phyloP scores from a whole-genome alignment of 1,140 invertebrate species.

The Micrasema minimum region DNA sequence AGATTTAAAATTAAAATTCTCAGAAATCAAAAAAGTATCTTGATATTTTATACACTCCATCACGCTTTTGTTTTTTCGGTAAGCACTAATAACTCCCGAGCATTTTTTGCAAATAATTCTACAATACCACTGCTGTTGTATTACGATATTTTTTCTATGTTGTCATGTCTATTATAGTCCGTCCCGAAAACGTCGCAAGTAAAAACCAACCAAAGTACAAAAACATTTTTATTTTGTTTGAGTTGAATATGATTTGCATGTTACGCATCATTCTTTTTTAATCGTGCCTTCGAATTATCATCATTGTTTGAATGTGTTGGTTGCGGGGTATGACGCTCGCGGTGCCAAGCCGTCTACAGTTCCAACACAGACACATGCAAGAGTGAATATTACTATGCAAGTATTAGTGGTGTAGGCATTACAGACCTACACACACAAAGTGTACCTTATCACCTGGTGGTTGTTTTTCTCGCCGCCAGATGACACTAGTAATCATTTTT shows the following conservation, averaged over 20 bases:
- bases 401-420: neutral
- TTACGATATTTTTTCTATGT: slow-evolving; percentile 26
- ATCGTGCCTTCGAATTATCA: slow-evolving; percentile 10
- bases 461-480: slow-evolving; percentile 32
- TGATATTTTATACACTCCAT: no score
- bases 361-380: slow-evolving; percentile 18
- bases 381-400: slow-evolving; percentile 7
- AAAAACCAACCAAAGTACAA: neutral
- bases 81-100: slow-evolving; percentile 4
- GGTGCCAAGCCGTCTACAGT: slow-evolving; percentile 47
- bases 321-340: slow-evolving; percentile 29
- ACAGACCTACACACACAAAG: slow-evolving; percentile 19
- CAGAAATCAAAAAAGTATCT: no score
- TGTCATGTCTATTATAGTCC: slow-evolving; percentile 33
- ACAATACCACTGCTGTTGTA: slow-evolving; percentile 5
- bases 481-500: slow-evolving; percentile 25
- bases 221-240: neutral
- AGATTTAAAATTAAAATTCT: no score
- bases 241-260: neutral
- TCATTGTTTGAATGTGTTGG: neutral
- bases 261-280: neutral
- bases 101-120: neutral
- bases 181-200: neutral
- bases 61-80: no score
- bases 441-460: neutral